Base-by-base conservation (phyloP, 2,113 vertebrate species). In the Jaculus jaculus region DNA sequence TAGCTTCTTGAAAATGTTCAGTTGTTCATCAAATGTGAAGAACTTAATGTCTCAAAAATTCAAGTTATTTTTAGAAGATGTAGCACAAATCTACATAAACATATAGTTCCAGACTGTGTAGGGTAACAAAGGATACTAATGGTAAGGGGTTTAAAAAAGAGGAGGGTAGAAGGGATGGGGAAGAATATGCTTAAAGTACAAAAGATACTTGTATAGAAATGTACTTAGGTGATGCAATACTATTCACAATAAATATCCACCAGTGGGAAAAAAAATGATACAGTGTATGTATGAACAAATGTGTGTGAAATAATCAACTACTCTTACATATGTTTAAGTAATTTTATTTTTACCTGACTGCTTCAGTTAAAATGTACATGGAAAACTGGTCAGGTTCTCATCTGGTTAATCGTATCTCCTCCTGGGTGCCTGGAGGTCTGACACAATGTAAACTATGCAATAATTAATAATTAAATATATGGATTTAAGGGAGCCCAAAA, bases 401-500 rank as follows among this genome's bases (percentile, higher is more conserved):
- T 91, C 73, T 73, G 37, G 21, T 89, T 86, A 84, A 73, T 79
- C 51, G 84, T 78, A 15, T 94, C 88, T 92, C 63, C 77, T 42
- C 47, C 34, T 78, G 47, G 79, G 28, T 92, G 72, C 81, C 68
- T 51, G 85, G 84, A 84, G 68, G n/a, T 82, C 28, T 37, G 26
- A 71, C 65, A 83, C 73, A 58, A 28, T 39, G n/a, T 77, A 86
- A 77, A 73, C 87, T 28, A 32, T 30, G 51, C n/a, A 34, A 28
- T 78, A 63, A 84, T 95, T 91, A 95, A 85, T 94, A 93, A 91
- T 93, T 96, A 84, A 96, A 79, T 20, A 2, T 12, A 9, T 24
- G 2, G n/a, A 75, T 91, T 92, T 92, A 74, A 72, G 69, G 75
- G 58, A 91, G 42, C 34, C 13, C 2, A 79, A 87, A 94, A 73